Base-by-base conservation (phyloP, 2,797 vertebrate genomes). In the Aeoliscus strigatus region DNA sequence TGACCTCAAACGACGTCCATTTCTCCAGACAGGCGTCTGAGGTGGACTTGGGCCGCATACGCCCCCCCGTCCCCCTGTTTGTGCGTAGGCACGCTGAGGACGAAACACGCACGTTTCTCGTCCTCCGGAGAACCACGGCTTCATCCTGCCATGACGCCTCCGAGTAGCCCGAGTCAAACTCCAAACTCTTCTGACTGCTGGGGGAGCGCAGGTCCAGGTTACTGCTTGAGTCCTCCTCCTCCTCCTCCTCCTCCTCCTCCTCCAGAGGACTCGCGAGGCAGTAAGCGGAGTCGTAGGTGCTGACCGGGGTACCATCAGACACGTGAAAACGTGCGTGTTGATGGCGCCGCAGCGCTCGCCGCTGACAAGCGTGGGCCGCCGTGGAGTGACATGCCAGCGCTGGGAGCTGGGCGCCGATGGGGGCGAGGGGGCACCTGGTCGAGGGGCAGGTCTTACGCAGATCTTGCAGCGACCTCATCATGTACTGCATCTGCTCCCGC, bases 81-180 rank as follows among this genome's bases (percentile, higher is more conserved):
- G 72, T 87, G 48, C 73, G 81, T 5, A 42, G 55, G 61, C 63
- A 93, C 12, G 90, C 91, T 0, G 89, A 90, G 0, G 90, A 86
- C 0, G 91, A 91, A 14, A 92, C 89, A 0, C 87, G 80, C 11
- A 89, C 87, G 0, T 88, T 89, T 50, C 89, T 85, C 8, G 71
- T 90, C 44, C 88, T 69, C 14, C 88, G 62, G 23, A 90, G 83
- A 14, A 85, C 79, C 4, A 75, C 80, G 0, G 81, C 87, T 11
- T 94, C 93, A 2, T 96, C 93, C 60, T 80, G 85, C 92, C 94
- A 93, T 0, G 93, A 96, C 1, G 91, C 91, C 68, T 97, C 94
- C 0, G 94, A 97, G 70, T 95, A 98, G 8, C 94, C 94, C 0
- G 94, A 98, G 70, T 98, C 94, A 27, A 93, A 93, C 72, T 97